phyloP scores from a whole-genome alignment of 2,888 invertebrate species.

The Byasa hedistus region DNA sequence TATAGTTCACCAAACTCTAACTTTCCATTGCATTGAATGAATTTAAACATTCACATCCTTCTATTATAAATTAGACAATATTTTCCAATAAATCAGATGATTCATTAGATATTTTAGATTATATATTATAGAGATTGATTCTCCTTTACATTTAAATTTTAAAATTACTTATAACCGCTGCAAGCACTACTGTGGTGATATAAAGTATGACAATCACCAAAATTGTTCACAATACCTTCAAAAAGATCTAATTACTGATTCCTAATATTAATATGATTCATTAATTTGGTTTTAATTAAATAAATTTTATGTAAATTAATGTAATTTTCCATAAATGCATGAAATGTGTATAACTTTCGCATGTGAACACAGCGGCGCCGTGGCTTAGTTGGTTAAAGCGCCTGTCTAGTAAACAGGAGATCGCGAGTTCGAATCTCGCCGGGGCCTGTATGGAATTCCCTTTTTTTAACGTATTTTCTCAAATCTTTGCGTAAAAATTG shows the following conservation, averaged over 20 bases:
- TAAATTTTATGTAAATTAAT: background rate
- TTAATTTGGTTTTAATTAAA: background rate
- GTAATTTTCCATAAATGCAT: no score
- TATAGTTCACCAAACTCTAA: no score
- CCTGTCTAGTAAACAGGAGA: constrained; percentile 79
- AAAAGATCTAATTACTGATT: background rate
- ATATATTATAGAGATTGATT: no score
- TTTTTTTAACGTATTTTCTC: background rate
- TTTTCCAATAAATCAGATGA: no score
- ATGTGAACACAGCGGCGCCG: constrained; percentile 67
- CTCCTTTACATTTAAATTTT: no score
- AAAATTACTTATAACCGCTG: no score
- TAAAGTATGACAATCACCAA: background rate
- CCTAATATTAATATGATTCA: no score
- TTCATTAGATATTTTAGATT: no score
- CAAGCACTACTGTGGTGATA: background rate
- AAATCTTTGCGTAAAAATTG: background rate
- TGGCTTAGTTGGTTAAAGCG: constrained; percentile 88
- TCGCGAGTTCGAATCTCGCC: constrained; percentile 76
- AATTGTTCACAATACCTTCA: background rate
- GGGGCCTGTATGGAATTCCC: constrained; percentile 52
- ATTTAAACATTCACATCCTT: no score
- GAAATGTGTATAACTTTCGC: background rate
- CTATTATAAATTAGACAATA: no score
- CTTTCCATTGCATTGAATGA: no score